These are phyloP conservation scores for Macaca mulatta DNA, from an alignment of 2,113 vertebrate genomes.

Conservation along the genomic window DNA sequence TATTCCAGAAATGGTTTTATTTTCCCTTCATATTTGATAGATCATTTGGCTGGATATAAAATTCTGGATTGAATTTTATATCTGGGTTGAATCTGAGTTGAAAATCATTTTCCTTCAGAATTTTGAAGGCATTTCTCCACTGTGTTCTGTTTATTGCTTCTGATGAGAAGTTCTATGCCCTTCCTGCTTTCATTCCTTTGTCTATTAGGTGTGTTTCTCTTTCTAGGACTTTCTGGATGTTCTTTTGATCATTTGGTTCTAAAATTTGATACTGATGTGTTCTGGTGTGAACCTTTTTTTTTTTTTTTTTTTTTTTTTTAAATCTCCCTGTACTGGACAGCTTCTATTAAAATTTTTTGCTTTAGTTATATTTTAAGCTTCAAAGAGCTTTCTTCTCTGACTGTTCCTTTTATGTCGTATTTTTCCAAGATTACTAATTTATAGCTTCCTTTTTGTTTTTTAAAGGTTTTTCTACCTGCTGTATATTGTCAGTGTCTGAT, in stretches of 20 bases:
- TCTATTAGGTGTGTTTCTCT: background rate
- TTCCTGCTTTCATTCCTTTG: background rate
- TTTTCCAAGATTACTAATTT: background rate
- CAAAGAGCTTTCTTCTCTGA: background rate
- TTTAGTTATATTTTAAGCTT: background rate
- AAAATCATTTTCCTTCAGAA: background rate
- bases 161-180: background rate
- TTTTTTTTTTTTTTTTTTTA: background rate
- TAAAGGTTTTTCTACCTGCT: background rate
- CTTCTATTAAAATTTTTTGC: background rate
- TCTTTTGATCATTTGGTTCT: background rate
- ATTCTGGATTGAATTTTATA: background rate
- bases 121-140: background rate
- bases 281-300: background rate
- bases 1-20: background rate
- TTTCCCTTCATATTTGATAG: background rate
- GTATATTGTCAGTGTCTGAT: background rate
- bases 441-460: background rate
- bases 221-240: background rate
- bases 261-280: background rate
- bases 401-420: background rate
- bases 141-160: background rate
- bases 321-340: background rate
- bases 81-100: background rate
- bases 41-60: background rate